Conservation (phyloP, 1,140 invertebrate genomes). For the Limonius californicus region DNA sequence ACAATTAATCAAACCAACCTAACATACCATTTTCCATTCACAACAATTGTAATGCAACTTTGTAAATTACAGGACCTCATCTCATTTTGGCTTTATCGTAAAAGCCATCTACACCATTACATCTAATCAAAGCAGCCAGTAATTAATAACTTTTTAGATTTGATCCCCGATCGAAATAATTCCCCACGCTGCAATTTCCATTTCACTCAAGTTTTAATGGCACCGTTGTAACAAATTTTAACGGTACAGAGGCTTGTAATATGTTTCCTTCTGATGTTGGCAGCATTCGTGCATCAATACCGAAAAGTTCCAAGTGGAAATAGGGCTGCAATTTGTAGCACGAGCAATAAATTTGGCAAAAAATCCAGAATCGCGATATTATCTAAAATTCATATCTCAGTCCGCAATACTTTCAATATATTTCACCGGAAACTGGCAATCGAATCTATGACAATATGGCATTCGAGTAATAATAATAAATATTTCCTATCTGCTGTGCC, state of each 20-base stretch:
- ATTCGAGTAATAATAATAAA: slow-evolving; percentile 20
- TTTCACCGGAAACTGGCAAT: slow-evolving; percentile 15
- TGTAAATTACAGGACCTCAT: neutral
- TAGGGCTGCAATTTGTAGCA: slow-evolving; percentile 4
- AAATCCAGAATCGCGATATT: slow-evolving; percentile 1
- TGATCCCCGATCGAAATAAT: neutral
- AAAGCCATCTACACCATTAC: too few relatives aligned
- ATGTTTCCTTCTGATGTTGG: slow-evolving; percentile 6
- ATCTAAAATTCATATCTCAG: slow-evolving; percentile 12
- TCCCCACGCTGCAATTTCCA: too few relatives aligned
- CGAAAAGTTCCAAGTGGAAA: neutral
- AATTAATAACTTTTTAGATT: neutral
- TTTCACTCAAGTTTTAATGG: too few relatives aligned
- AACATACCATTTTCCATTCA: too few relatives aligned
- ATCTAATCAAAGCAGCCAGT: too few relatives aligned
- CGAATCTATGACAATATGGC: slow-evolving; percentile 18
- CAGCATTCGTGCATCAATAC: neutral
- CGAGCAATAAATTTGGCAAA: slow-evolving; percentile 5
- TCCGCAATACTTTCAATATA: slow-evolving; percentile 14
- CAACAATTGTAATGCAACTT: too few relatives aligned
- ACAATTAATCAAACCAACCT: too few relatives aligned
- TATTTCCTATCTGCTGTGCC: slow-evolving; percentile 17
- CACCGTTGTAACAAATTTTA: neutral
- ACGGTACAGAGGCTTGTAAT: neutral
- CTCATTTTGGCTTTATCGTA: too few relatives aligned